phyloP scores from a whole-genome alignment of 2,797 vertebrate species.

The Enteromius fasciolatus region DNA sequence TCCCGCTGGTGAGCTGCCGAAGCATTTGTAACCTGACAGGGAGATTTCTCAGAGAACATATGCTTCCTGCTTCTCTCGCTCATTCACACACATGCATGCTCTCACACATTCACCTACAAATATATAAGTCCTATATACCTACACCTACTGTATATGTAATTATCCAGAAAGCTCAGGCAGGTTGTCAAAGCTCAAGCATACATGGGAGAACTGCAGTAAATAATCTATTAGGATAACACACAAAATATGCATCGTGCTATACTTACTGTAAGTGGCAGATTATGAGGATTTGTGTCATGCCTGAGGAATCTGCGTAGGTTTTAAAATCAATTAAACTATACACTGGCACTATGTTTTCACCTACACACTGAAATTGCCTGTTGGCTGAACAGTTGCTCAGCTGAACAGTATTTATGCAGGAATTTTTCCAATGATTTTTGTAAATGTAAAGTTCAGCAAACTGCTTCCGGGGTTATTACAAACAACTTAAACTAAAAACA shows the following conservation, averaged over 20 bases:
- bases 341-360: background rate
- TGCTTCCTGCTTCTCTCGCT: slow-evolving; percentile 16
- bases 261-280: background rate
- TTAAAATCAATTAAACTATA: background rate
- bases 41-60: slow-evolving; percentile 41
- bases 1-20: slow-evolving; percentile 33
- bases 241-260: background rate
- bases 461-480: background rate
- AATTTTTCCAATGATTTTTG: background rate
- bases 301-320: background rate
- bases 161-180: background rate
- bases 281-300: background rate
- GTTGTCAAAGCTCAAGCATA: background rate
- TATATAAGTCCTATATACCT: background rate
- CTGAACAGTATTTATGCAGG: background rate
- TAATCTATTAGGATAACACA: background rate
- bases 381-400: background rate
- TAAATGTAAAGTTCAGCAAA: background rate
- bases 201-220: background rate
- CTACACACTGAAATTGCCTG: background rate
- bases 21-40: slow-evolving; percentile 33
- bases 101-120: background rate
- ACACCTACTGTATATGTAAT: background rate
- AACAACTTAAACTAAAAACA: background rate
- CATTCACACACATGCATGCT: slow-evolving; percentile 35